Base-by-base conservation (phyloP, 2,888 invertebrate species). In the Brachynemurus nebulosus region DNA sequence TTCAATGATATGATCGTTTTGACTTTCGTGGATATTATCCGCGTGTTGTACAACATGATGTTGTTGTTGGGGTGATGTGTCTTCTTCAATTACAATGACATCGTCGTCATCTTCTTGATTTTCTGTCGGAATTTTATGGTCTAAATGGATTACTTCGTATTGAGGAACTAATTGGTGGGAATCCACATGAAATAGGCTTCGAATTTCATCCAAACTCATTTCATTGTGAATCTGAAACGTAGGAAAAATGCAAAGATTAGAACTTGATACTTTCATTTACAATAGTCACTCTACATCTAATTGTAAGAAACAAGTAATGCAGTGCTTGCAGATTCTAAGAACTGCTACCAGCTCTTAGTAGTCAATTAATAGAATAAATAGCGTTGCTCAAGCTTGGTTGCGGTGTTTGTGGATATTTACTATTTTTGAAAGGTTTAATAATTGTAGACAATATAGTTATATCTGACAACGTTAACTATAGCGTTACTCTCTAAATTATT, bases 171-270 rank as follows among this genome's bases (percentile, higher is more conserved):
- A 17, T 5, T 27, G 37, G 63, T 79, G 78, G 57, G 76, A 72
- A 47, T 84, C 82, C 54, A 88, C 84, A 66, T 90, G 88, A 68
- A 91, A 91, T 51, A 89, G 78, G 59, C 74, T 76, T 61, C 75
- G 74, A 59, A 89, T 69, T 68, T 91, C 89, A 50, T 84, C 81
- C 59, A 75, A 65, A 53, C 84, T 82, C 90, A 91, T 90, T 62
- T 81, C 81, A 69, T 83, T 83, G 74, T 91, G 90, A 60, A 89
- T 76, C 89, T 90, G 80, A 42, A 78, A 79, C 61, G n/a, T n/a
- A n/a, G n/a, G n/a, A n/a, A n/a, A n/a, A n/a, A n/a, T n/a, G n/a
- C n/a, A n/a, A n/a, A n/a, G n/a, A n/a, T n/a, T n/a, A n/a, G n/a
- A n/a, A n/a, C n/a, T n/a, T n/a, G n/a, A n/a, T n/a, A n/a, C n/a